Evolutionary conservation across 2,113 vertebrate species (phyloP).

Genomic region (Calidris pugnax): DNA sequence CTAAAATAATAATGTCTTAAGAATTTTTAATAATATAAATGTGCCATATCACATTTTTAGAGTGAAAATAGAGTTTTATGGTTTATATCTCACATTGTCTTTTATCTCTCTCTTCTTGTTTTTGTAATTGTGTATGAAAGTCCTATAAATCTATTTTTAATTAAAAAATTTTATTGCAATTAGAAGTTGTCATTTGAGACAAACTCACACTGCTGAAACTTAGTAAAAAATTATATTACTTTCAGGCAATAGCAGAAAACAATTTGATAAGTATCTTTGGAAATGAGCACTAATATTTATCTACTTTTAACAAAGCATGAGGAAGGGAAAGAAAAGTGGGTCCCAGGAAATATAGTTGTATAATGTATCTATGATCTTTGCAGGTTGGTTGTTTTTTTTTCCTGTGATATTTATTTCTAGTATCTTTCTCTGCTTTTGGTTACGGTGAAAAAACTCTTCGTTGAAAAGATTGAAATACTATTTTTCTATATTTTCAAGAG

Average conservation of each 20-base stretch:
- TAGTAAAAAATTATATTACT: conserved; percentile 42
- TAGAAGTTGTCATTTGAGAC: conserved; percentile 57
- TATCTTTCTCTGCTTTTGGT: conserved; percentile 1
- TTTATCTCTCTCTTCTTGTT: neutral
- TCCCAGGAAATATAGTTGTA: conserved; percentile 58
- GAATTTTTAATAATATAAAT: conserved; percentile 60
- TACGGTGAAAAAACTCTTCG: neutral
- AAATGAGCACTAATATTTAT: conserved; percentile 4
- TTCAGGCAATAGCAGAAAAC: conserved; percentile 51
- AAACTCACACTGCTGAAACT: conserved; percentile 60
- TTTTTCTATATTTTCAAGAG: conserved; percentile 45
- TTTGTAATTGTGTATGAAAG: conserved; percentile 24
- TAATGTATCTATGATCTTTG: conserved; percentile 35
- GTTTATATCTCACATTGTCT: neutral
- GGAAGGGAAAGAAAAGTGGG: neutral
- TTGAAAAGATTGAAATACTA: conserved; percentile 3
- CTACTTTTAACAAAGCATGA: conserved; percentile 23
- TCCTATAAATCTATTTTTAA: neutral
- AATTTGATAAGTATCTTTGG: conserved; percentile 36
- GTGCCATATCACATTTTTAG: conserved; percentile 13
- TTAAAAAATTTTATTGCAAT: conserved; percentile 17
- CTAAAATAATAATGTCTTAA: conserved; percentile 70
- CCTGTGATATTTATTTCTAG: conserved; percentile 11
- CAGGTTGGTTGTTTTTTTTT: neutral
- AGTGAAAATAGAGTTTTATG: conserved; percentile 5